Base-by-base conservation (phyloP, 1,140 invertebrate species). In the Anoplophora glabripennis region DNA sequence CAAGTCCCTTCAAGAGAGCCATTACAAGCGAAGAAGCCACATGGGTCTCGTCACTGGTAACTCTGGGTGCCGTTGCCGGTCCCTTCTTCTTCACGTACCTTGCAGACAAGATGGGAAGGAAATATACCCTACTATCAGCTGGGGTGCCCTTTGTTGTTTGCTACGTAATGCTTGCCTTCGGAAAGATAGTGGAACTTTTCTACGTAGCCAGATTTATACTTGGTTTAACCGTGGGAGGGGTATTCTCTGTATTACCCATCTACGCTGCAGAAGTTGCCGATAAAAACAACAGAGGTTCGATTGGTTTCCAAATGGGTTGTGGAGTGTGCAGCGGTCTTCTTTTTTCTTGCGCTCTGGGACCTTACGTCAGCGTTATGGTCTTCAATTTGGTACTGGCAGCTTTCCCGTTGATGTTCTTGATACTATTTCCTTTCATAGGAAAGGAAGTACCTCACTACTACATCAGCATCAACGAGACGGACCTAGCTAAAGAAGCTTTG, bases 41-140 rank as follows among this genome's bases (percentile, higher is more conserved):
- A 0, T 94, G 90, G 89, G 88, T 94, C 56, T 88, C 87, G 0
- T 89, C 89, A 0, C 74, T 94, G 9, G 77, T 93, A 53, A 84
- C 89, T 0, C 67, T 94, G 10, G 92, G 92, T 8, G 89, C 90
- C 28, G 78, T 90, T 8, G 57, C 69, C 10, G 70, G 70, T 4
- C 65, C 70, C 0, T 64, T 64, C 21, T 9, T 67, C 1, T 75
- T 76, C 17, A 77, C 76, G 4, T 61, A 67, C 41, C 21, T 74
- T 0, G 57, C 76, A 11, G 75, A 80, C 42, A 71, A 69, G 10
- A 68, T 78, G 28, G 80, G 80, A 0, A 67, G 80, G 61, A 81
- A 79, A 57, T 67, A 66, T 11, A 73, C 77, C 3, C 57, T 80
- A 4, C 64, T 79, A n/a, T 64, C 82, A 1, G 79, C 84, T 1